These are phyloP conservation scores for Elephantulus edwardii DNA, from an alignment of 2,113 vertebrate genomes.

Conservation along the genomic window DNA sequence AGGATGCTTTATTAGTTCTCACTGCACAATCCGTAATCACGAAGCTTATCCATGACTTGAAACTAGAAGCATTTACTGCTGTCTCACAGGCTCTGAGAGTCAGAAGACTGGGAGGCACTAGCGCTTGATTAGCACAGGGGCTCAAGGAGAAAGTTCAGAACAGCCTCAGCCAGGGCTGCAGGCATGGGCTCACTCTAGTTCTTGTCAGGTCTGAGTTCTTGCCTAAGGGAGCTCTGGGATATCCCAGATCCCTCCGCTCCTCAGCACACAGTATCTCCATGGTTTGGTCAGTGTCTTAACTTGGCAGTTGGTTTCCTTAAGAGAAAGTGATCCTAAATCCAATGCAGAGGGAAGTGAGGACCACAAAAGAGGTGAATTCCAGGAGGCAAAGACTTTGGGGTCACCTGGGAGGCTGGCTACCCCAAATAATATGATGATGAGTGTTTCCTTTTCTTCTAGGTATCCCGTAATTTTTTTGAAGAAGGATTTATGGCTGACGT, in stretches of 20 bases:
- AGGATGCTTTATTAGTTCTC: not conserved
- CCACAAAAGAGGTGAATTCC: not conserved
- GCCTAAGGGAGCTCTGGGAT: no score
- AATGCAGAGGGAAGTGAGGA: rapidly evolving
- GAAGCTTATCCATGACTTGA: not conserved
- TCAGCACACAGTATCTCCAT: not conserved
- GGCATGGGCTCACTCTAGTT: rapidly evolving
- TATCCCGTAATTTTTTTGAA: conserved; percentile 90
- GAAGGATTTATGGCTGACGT: conserved; percentile 94
- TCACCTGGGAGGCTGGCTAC: not conserved
- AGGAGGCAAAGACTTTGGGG: not conserved
- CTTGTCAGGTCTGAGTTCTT: not conserved
- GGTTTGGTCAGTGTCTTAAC: not conserved
- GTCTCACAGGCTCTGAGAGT: not conserved
- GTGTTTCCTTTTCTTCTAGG: conserved; percentile 79
- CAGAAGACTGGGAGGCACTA: not conserved
- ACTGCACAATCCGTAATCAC: not conserved
- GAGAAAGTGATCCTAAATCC: not conserved
- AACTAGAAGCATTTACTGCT: not conserved
- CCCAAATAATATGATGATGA: not conserved
- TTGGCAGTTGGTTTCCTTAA: not conserved
- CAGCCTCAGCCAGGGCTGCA: not conserved
- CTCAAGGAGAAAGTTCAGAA: rapidly evolving
- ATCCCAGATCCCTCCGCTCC: not conserved
- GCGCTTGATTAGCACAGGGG: not conserved